phyloP scores from a whole-genome alignment of 2,797 vertebrate genomes.

The Margarornis squamiger region DNA sequence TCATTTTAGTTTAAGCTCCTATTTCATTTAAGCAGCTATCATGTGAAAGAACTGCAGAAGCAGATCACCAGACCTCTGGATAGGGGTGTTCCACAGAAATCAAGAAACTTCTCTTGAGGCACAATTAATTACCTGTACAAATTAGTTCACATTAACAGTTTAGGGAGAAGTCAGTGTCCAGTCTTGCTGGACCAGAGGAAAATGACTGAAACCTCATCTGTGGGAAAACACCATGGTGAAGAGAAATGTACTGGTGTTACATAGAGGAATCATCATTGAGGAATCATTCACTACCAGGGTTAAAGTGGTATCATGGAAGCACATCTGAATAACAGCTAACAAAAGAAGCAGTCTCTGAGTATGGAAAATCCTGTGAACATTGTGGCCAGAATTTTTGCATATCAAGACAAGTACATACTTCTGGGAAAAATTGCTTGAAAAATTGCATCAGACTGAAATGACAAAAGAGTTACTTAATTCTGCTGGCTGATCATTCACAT shows the following conservation, averaged over 20 bases:
- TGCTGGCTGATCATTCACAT: slow-evolving; percentile 85
- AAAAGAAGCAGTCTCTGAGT: slow-evolving; percentile 11
- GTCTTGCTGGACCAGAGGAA: not conserved
- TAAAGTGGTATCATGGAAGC: slow-evolving; percentile 16
- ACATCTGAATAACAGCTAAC: not conserved
- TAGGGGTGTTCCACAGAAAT: not conserved
- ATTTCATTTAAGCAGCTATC: not conserved
- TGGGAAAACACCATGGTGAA: not conserved
- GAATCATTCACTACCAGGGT: slow-evolving; percentile 11
- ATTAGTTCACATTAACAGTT: not conserved
- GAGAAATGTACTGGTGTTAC: not conserved
- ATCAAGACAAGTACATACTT: slow-evolving; percentile 44
- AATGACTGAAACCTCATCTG: not conserved
- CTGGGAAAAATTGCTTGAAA: slow-evolving; percentile 83
- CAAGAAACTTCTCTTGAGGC: not conserved
- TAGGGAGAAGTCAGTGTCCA: not conserved
- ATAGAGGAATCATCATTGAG: not conserved
- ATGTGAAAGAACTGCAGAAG: not conserved
- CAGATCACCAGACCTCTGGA: not conserved
- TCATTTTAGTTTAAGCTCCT: not conserved
- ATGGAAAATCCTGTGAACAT: slow-evolving; percentile 16
- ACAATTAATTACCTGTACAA: not conserved
- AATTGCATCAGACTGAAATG: slow-evolving; percentile 86
- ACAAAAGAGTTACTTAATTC: slow-evolving; percentile 87
- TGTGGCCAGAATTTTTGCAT: not conserved